Base-by-base conservation (phyloP, 2,797 vertebrate species). In the Mus caroli region DNA sequence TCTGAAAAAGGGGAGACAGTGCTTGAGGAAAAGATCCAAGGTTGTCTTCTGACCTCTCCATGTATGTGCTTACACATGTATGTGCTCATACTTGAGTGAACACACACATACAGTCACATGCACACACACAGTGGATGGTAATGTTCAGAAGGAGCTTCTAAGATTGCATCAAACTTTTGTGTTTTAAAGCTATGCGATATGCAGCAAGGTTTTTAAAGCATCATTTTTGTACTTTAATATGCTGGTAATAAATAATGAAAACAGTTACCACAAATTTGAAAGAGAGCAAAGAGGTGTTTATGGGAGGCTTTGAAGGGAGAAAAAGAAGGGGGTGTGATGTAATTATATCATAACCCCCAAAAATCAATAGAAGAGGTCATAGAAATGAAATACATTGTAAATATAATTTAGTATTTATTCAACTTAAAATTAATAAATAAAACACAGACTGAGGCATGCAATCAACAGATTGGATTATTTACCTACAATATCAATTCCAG, bases 161-260 rank as follows among this genome's bases (percentile, higher is more conserved):
- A 62, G 12, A 60, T 37, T 19, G 26, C 19, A 37, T 24, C 52
- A 26, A 10, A 34, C 28, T 69, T 67, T n/a, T 34, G 13, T n/a
- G 92, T 12, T 88, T 79, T 52, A 28, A 95, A 95, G 37, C 14
- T 86, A 26, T 80, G 17, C 60, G 40, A 3, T 77, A 5, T 71
- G 5, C 77, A 76, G 19, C 3, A 80, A 24, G 43, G 26, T 76
- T 92, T 94, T 87, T 88, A 46, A 46, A 34, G 52, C 3, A 40
- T 67, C n/a, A 90, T 62, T 95, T 95, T 87, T 43, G 17, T 75
- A 76, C 28, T 92, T 95, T 82, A 75, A 94, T 46, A 34, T 12
- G 28, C 6, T n/a, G 28, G 10, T 34, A 84, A 34, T 17, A 64
- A 83, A 43, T 60, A 62, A 84, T 22, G 10, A 14, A 84, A 64